phyloP scores from a whole-genome alignment of 2,113 vertebrate species.

The Capricornis sumatraensis region DNA sequence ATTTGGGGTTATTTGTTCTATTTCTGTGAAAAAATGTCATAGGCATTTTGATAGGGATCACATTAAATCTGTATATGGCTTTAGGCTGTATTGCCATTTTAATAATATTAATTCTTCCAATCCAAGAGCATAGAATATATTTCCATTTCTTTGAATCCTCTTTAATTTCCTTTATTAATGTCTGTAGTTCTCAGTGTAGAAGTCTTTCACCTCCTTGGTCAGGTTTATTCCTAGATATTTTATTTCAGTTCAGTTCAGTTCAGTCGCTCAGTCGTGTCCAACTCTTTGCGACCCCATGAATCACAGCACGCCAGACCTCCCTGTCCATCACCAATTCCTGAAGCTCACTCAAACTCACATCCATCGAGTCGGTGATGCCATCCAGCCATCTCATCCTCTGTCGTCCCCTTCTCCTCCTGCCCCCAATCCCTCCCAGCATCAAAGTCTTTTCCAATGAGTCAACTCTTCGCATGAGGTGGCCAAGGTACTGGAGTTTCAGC shows the following conservation, averaged over 20 bases:
- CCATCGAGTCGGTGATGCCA: too few species aligned
- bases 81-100: neutral
- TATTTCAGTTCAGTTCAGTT: neutral
- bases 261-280: accelerated
- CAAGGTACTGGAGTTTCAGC: too few species aligned
- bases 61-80: neutral
- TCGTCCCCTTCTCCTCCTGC: too few species aligned
- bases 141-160: neutral
- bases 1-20: neutral
- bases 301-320: accelerated
- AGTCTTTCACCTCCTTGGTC: neutral
- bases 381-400: too few species aligned
- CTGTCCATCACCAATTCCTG: too few species aligned
- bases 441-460: too few species aligned
- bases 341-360: too few species aligned
- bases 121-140: neutral
- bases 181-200: neutral
- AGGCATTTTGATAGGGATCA: neutral
- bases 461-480: too few species aligned
- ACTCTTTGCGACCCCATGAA: too few species aligned
- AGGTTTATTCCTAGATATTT: neutral
- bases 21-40: neutral
- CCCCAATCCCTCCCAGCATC: too few species aligned
- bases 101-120: neutral
- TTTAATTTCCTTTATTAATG: neutral